Evolutionary conservation across 2,113 vertebrate genomes (phyloP).

Genomic region (Psittacus erithacus): DNA sequence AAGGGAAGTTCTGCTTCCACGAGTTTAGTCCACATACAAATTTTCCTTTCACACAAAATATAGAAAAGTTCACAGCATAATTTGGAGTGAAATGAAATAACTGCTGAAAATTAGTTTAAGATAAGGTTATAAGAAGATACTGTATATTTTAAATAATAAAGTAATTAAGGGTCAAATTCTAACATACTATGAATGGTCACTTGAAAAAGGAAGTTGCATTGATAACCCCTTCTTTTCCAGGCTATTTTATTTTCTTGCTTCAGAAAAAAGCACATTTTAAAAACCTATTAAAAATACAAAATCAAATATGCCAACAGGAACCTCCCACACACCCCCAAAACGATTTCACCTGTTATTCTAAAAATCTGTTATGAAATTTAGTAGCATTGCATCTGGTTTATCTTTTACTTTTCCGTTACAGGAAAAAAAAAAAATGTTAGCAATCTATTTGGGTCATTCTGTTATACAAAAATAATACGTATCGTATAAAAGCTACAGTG

Average conservation of each 20-base stretch:
- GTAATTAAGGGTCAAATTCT: not conserved
- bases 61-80: not conserved
- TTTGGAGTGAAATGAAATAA: not conserved
- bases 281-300: not conserved
- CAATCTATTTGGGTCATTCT: not conserved
- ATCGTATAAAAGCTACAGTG: not conserved
- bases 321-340: not conserved
- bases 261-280: not conserved
- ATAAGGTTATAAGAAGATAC: not conserved
- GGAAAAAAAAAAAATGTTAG: not conserved
- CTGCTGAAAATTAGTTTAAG: not conserved
- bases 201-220: not conserved
- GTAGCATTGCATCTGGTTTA: not conserved
- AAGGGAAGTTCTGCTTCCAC: not conserved
- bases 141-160: not conserved
- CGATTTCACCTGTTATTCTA: not conserved
- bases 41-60: not conserved
- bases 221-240: not conserved
- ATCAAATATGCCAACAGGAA: not conserved
- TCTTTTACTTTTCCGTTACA: not conserved
- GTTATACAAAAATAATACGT: not conserved
- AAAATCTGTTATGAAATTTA: not conserved
- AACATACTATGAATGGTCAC: fast-evolving
- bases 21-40: not conserved
- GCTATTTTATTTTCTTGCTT: not conserved